These are phyloP conservation scores for Gila robusta DNA, from an alignment of 2,797 vertebrate species.

Conservation along the genomic window DNA sequence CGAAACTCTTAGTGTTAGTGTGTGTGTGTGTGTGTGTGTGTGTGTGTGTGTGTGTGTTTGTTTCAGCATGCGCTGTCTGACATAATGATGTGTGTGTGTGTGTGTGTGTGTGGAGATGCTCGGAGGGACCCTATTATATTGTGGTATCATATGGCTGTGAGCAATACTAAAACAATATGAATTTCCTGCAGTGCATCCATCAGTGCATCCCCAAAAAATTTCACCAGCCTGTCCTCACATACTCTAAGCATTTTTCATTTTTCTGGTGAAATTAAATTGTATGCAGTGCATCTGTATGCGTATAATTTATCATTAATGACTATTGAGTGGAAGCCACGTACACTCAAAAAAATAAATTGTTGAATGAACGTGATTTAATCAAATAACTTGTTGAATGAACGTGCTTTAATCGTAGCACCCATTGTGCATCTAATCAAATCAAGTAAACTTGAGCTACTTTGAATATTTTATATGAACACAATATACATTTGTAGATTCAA, in stretches of 20 bases:
- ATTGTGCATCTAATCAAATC: too few relatives aligned
- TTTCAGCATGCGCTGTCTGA: background rate
- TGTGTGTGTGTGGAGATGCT: background rate
- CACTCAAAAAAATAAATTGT: too few relatives aligned
- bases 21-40: slow-evolving; percentile 8
- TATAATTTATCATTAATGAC: slow-evolving; percentile 26
- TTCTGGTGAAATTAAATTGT: slow-evolving; percentile 2
- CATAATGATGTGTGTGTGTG: background rate
- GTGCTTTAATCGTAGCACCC: too few relatives aligned
- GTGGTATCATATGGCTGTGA: background rate
- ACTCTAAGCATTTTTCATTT: background rate
- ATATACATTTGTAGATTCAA: too few relatives aligned
- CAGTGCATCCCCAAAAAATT: background rate
- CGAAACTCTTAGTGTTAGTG: slow-evolving; percentile 43
- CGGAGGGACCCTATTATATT: background rate
- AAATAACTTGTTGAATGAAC: too few relatives aligned
- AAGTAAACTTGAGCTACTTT: too few relatives aligned
- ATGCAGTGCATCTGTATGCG: background rate
- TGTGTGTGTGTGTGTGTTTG: background rate
- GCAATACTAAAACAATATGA: background rate
- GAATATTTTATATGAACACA: too few relatives aligned
- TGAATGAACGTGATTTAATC: too few relatives aligned
- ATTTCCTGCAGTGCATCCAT: background rate
- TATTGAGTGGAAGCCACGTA: background rate
- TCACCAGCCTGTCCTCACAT: background rate